phyloP scores from a whole-genome alignment of 1,140 invertebrate species.

The Eueides isabella region DNA sequence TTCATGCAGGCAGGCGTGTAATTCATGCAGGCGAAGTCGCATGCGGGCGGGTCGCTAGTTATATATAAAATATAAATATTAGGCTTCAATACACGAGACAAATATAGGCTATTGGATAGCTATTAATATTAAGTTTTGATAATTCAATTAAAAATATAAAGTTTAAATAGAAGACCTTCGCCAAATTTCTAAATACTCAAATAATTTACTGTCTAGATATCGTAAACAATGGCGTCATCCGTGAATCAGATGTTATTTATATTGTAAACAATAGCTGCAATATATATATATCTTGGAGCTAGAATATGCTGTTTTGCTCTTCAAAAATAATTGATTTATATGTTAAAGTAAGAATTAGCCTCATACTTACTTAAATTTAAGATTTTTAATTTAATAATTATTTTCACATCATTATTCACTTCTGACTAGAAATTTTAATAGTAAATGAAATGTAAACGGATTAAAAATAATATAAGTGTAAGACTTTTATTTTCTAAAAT shows the following conservation, averaged over 20 bases:
- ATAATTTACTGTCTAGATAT: slow-evolving; percentile 38
- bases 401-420: neutral
- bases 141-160: neutral
- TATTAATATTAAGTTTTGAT: neutral
- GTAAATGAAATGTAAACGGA: neutral
- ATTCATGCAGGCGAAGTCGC: too few species aligned
- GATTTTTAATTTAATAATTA: neutral
- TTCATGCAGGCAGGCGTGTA: too few species aligned
- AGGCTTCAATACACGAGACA: too few species aligned
- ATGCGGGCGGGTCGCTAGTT: too few species aligned
- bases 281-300: neutral
- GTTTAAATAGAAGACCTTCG: neutral
- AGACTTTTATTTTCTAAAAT: neutral
- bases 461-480: neutral
- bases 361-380: neutral
- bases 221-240: slow-evolving; percentile 47
- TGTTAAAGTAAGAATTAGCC: neutral
- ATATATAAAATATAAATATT: too few species aligned
- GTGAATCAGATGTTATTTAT: slow-evolving; percentile 33
- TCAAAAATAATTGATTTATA: neutral
- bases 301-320: neutral
- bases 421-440: neutral
- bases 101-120: too few species aligned
- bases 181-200: neutral
- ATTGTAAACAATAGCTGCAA: neutral